A percentile compares a stretch with the other conserved stretches of the same genome.
These are phyloP conservation scores for Nomada fucata DNA, from an alignment of 2,888 invertebrate genomes.

Conservation along the genomic window DNA sequence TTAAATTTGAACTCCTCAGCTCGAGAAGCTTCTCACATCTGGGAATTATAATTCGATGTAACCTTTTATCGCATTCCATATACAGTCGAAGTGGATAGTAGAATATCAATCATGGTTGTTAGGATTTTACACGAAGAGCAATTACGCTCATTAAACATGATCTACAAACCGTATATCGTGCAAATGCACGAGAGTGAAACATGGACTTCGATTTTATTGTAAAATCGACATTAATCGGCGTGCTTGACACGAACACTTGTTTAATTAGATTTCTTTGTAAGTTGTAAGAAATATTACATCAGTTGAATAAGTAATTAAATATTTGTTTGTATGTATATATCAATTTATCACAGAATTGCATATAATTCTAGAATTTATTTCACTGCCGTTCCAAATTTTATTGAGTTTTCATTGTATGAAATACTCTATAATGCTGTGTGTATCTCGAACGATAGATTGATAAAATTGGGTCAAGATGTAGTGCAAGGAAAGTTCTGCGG, in stretches of 20 bases:
- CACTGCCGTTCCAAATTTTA: too few species aligned
- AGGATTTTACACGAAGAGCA: slow-evolving; percentile 29
- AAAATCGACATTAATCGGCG: background rate
- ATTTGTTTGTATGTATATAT: too few species aligned
- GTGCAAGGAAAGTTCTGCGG: slow-evolving; percentile 19
- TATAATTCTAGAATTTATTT: too few species aligned
- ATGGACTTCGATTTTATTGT: slow-evolving; percentile 6
- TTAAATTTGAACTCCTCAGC: too few species aligned
- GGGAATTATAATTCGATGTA: slow-evolving; percentile 11
- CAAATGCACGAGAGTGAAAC: slow-evolving; percentile 23
- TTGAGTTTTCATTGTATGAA: too few species aligned
- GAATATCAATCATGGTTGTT: slow-evolving; percentile 36
- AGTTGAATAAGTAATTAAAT: too few species aligned
- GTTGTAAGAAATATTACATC: too few species aligned
- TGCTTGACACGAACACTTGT: background rate
- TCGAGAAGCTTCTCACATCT: too few species aligned
- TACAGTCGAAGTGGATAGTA: slow-evolving; percentile 17
- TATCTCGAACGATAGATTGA: background rate
- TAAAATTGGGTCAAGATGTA: slow-evolving; percentile 14
- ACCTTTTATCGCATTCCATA: slow-evolving; percentile 19
- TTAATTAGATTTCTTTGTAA: background rate
- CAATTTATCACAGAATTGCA: too few species aligned
- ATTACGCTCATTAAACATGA: slow-evolving; percentile 50
- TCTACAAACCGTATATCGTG: slow-evolving; percentile 14
- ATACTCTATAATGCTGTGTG: too few species aligned